Conservation (phyloP, 2,888 invertebrate species). For the Lithophane socia region DNA sequence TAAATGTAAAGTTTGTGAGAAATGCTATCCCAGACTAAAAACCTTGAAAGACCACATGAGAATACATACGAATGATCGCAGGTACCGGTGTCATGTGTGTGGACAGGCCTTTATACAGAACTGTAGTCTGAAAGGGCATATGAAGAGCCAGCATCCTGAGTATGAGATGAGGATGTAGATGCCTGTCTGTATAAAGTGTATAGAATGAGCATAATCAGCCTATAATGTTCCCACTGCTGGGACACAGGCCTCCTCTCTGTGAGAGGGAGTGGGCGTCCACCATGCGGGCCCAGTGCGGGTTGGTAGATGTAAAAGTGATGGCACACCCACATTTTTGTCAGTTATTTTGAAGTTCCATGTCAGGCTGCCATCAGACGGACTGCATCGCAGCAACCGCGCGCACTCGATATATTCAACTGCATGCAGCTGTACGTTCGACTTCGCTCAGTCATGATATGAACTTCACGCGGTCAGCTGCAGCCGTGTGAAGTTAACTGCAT, state of each 20-base stretch:
- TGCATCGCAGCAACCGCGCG: too few relatives aligned
- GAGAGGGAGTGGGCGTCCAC: background rate
- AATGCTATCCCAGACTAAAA: conserved; percentile 84
- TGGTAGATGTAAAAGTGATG: background rate
- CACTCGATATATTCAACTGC: too few relatives aligned
- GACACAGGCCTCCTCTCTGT: background rate
- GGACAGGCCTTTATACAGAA: conserved; percentile 87
- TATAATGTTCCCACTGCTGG: background rate
- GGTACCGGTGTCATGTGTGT: conserved; percentile 83
- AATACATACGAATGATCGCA: conserved; percentile 83
- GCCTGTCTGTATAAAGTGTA: background rate
- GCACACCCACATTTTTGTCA: too few relatives aligned
- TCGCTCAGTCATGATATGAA: too few relatives aligned
- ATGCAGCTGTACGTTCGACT: too few relatives aligned
- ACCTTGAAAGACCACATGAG: conserved; percentile 85
- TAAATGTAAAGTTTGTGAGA: conserved; percentile 86
- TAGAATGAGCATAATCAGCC: background rate
- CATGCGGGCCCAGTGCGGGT: background rate
- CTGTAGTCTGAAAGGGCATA: conserved; percentile 85
- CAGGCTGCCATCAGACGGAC: too few relatives aligned
- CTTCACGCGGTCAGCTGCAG: too few relatives aligned
- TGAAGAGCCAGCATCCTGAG: conserved; percentile 87
- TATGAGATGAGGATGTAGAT: conserved; percentile 67
- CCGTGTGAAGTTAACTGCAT: too few relatives aligned
- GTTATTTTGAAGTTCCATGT: too few relatives aligned